Percentiles rank a stretch among this genome's conserved stretches.
Conservation (phyloP, 2,113 vertebrate genomes). For the Mixornis gularis region DNA sequence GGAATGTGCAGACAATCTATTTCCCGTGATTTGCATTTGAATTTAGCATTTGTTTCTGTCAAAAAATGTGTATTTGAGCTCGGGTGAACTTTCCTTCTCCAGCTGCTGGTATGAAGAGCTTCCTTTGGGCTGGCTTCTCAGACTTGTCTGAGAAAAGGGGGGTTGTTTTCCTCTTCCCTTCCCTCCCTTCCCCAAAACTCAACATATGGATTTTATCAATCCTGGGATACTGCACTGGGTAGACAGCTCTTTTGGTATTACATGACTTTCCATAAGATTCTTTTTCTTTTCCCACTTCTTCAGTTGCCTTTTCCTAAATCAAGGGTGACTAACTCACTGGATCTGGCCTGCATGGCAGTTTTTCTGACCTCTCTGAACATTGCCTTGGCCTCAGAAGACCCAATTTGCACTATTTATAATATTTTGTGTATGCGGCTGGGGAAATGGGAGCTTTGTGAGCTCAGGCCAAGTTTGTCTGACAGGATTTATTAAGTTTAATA, state of each 20-base stretch:
- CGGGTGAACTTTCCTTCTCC: not conserved
- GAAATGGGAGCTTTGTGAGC: not conserved
- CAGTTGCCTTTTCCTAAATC: not conserved
- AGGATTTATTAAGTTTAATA: slow-evolving; percentile 1
- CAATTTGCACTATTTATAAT: not conserved
- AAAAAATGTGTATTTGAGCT: not conserved
- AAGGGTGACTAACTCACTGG: not conserved
- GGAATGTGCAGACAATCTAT: not conserved
- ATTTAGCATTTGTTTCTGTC: not conserved
- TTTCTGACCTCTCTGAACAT: not conserved
- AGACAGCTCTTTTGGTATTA: not conserved
- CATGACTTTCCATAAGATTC: not conserved
- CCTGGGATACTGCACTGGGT: not conserved
- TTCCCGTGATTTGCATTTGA: not conserved
- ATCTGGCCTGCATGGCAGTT: not conserved
- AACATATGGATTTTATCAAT: rapidly evolving
- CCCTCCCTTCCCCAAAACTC: not conserved
- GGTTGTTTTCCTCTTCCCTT: not conserved
- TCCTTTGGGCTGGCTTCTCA: not conserved
- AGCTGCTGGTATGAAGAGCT: not conserved
- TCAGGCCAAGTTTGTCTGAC: not conserved
- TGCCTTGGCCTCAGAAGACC: not conserved
- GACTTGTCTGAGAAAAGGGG: not conserved
- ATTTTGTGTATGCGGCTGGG: not conserved
- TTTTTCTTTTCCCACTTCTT: not conserved